Conservation (phyloP, 2,113 vertebrate species). For the Corapipo altera region DNA sequence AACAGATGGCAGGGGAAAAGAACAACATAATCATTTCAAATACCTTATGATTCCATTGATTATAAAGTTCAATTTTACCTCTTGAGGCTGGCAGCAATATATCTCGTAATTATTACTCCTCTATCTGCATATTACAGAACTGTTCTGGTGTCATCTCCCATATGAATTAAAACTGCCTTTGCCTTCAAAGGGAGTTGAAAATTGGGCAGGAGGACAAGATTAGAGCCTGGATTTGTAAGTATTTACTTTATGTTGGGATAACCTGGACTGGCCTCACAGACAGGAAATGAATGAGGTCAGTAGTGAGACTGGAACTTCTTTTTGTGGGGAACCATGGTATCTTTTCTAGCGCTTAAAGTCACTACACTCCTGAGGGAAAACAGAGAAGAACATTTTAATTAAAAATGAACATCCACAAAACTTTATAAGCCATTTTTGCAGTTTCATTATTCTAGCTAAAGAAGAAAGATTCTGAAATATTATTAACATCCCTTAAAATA, state of each 20-base stretch:
- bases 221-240: neutral
- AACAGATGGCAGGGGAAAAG: neutral
- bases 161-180: neutral
- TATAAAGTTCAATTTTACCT: neutral
- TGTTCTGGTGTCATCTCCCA: neutral
- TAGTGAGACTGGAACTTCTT: neutral
- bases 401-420: conserved; percentile 57
- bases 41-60: neutral
- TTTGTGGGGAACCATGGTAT: neutral
- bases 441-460: conserved; percentile 57
- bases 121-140: neutral
- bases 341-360: neutral
- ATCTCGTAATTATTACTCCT: neutral
- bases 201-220: neutral
- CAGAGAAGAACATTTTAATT: conserved; percentile 59
- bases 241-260: neutral
- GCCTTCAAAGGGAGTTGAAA: neutral
- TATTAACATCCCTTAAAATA: conserved; percentile 61
- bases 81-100: neutral
- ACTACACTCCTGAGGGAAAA: conserved; percentile 33
- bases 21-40: neutral
- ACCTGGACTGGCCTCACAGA: neutral
- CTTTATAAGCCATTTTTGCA: conserved; percentile 53
- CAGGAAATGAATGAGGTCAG: conserved; percentile 10
- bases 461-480: conserved; percentile 45